Percentiles rank a stretch among this genome's conserved stretches.
These are phyloP conservation scores for Centruroides vittatus DNA, from an alignment of 1,140 invertebrate genomes.

Conservation along the genomic window DNA sequence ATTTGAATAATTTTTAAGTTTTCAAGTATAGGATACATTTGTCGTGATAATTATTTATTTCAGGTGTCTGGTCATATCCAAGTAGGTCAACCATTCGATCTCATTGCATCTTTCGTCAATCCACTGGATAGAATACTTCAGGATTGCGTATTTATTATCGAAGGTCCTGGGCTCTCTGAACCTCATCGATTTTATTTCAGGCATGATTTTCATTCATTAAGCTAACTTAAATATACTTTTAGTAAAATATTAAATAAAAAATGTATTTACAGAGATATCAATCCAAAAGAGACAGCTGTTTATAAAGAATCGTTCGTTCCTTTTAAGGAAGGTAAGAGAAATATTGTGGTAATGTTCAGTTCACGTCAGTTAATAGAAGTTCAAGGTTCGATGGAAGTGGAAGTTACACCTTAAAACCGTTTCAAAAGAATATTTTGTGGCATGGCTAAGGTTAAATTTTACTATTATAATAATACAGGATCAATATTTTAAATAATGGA, in stretches of 20 bases:
- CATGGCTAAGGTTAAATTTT: too few species aligned
- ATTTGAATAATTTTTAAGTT: too few species aligned
- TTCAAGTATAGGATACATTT: too few species aligned
- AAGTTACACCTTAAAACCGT: slow-evolving; percentile 1
- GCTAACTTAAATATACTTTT: background rate
- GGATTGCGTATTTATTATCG: slow-evolving; percentile 57
- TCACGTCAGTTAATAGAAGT: slow-evolving; percentile 68
- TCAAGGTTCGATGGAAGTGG: slow-evolving; percentile 43
- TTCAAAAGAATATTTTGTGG: too few species aligned
- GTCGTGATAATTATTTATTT: background rate
- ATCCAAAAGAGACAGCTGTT: slow-evolving; percentile 44
- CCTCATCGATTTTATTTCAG: slow-evolving; percentile 38
- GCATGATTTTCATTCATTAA: slow-evolving; percentile 31
- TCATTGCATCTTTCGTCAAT: slow-evolving; percentile 55
- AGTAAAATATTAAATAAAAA: background rate
- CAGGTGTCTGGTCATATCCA: slow-evolving; percentile 1
- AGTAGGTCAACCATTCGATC: slow-evolving; percentile 45
- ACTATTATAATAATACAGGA: too few species aligned
- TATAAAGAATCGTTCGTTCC: slow-evolving; percentile 56
- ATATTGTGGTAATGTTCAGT: slow-evolving; percentile 62
- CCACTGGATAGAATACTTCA: slow-evolving; percentile 58
- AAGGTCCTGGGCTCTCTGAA: slow-evolving; percentile 54
- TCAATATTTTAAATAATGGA: too few species aligned
- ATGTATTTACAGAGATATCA: slow-evolving; percentile 32
- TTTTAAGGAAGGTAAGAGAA: slow-evolving; percentile 49